A percentile compares a stretch with the other conserved stretches of the same genome.
These are phyloP conservation scores for Caerostris extrusa DNA, from an alignment of 1,140 invertebrate species.

Conservation along the genomic window DNA sequence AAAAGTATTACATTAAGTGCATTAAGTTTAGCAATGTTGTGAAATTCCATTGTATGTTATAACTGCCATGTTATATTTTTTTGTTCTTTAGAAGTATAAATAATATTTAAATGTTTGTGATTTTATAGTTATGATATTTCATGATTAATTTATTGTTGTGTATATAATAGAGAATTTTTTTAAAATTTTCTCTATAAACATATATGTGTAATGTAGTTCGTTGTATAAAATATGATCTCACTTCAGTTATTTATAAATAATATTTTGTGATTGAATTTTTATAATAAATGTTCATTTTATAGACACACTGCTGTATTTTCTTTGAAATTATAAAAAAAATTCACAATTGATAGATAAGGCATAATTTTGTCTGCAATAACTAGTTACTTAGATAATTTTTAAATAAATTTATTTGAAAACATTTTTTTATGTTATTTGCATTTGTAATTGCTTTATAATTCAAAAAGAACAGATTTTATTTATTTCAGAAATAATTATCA, in stretches of 20 bases:
- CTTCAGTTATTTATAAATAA: background rate
- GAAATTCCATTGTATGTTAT: too few relatives aligned
- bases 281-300: constrained; percentile 22
- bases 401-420: too few relatives aligned
- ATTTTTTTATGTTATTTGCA: too few relatives aligned
- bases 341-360: background rate
- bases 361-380: too few relatives aligned
- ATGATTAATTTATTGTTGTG: constrained; percentile 24
- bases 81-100: too few relatives aligned
- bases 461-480: too few relatives aligned
- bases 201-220: background rate
- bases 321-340: background rate
- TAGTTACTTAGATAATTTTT: too few relatives aligned
- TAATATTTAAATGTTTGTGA: background rate
- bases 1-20: too few relatives aligned
- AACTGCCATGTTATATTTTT: too few relatives aligned
- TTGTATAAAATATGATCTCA: background rate
- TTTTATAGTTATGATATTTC: background rate
- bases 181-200: background rate
- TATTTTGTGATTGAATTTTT: background rate
- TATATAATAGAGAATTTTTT: background rate
- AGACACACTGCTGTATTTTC: background rate
- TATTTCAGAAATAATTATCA: too few relatives aligned
- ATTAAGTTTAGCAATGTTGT: too few relatives aligned
- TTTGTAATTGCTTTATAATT: too few relatives aligned